phyloP scores from a whole-genome alignment of 2,797 vertebrate species.

The Poecilia picta region DNA sequence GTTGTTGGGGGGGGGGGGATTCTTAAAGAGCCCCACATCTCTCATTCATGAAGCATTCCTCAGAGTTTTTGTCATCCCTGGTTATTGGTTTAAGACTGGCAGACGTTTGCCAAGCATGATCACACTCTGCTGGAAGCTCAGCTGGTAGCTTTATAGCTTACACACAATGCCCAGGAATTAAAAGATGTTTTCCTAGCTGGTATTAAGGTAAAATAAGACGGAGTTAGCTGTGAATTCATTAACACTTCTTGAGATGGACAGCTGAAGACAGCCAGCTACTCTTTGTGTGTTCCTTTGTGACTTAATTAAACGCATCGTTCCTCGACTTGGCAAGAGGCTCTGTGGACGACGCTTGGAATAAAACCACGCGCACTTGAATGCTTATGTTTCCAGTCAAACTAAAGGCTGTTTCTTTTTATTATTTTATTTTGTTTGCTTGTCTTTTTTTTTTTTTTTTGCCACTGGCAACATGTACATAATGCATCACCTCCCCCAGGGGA shows the following conservation, averaged over 20 bases:
- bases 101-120: constrained; percentile 51
- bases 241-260: constrained; percentile 27
- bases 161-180: constrained; percentile 33
- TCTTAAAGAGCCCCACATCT: constrained; percentile 61
- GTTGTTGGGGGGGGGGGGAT: constrained; percentile 25
- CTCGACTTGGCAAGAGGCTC: constrained; percentile 33
- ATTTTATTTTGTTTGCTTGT: background rate
- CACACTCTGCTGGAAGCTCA: constrained; percentile 31
- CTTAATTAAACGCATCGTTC: constrained; percentile 55
- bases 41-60: constrained; percentile 66
- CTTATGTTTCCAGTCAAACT: constrained; percentile 51
- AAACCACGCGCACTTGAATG: constrained; percentile 26
- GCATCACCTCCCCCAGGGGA: constrained; percentile 66
- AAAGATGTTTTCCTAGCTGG: constrained; percentile 45
- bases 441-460: constrained; percentile 8
- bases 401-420: constrained; percentile 30
- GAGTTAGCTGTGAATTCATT: constrained; percentile 39
- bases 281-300: constrained; percentile 35
- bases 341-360: constrained; percentile 30
- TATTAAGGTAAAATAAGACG: constrained; percentile 44
- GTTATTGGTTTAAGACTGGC: constrained; percentile 65
- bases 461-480: constrained; percentile 73
- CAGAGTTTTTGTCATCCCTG: constrained; percentile 58
- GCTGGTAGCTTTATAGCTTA: constrained; percentile 47
- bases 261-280: constrained; percentile 18